Evolutionary conservation across 1,140 invertebrate species (phyloP).

Genomic region (Drosophila pandora): DNA sequence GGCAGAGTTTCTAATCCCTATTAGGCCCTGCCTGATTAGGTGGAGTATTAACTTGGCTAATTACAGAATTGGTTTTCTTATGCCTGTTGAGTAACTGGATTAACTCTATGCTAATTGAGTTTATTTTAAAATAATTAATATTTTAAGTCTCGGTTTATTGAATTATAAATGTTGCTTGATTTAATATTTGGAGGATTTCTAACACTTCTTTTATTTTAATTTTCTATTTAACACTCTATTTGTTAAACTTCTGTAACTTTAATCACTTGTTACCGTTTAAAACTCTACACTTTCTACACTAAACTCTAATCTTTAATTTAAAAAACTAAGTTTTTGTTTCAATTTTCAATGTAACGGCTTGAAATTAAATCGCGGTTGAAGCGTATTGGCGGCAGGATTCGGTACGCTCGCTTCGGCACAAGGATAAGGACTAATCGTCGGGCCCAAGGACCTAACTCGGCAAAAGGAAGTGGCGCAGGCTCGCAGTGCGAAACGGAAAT

Average conservation of each 20-base stretch:
- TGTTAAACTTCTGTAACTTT: not conserved
- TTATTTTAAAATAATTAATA: slow-evolving; percentile 12
- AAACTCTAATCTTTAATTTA: not conserved
- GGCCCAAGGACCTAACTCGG: slow-evolving; percentile 31
- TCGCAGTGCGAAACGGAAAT: slow-evolving; percentile 29
- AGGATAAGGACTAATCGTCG: slow-evolving; percentile 66
- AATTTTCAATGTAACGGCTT: slow-evolving; percentile 7
- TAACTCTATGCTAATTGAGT: slow-evolving; percentile 20
- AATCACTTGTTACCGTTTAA: slow-evolving; percentile 1
- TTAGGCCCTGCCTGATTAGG: slow-evolving; percentile 22
- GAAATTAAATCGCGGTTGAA: slow-evolving; percentile 17
- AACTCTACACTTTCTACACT: not conserved
- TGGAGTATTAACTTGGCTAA: slow-evolving; percentile 19
- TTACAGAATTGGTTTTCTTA: slow-evolving; percentile 30
- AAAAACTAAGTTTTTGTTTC: slow-evolving; percentile 2
- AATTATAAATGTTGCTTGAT: not conserved
- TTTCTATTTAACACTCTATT: not conserved
- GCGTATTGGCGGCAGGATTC: slow-evolving; percentile 31
- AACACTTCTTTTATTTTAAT: not conserved
- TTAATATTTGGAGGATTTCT: not conserved
- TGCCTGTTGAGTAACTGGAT: slow-evolving; percentile 8
- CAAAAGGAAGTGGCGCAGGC: slow-evolving; percentile 56
- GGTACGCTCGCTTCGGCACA: slow-evolving; percentile 63
- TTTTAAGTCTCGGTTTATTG: not conserved
- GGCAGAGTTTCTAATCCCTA: slow-evolving; percentile 16